Evolutionary conservation across 2,888 invertebrate species (phyloP).

Genomic region (Tipula confusa): DNA sequence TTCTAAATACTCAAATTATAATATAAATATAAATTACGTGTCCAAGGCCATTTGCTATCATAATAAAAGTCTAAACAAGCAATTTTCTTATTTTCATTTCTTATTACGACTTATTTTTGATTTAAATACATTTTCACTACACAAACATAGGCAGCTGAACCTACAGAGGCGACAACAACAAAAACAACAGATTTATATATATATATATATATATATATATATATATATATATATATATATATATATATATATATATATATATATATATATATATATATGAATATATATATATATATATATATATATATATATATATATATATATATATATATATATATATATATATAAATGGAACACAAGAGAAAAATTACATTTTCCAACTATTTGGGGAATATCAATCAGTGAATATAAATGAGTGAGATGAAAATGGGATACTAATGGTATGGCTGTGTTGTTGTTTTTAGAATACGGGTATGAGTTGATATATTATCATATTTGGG

Average conservation of each 20-base stretch:
- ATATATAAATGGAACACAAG: background rate
- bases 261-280: background rate
- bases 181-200: background rate
- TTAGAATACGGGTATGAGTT: background rate
- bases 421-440: background rate
- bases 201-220: background rate
- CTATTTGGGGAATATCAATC: constrained; percentile 25
- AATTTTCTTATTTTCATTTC: background rate
- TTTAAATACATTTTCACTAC: background rate
- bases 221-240: background rate
- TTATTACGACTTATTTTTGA: background rate
- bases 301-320: background rate
- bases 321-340: background rate
- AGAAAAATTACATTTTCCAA: background rate
- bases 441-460: background rate
- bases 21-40: too few relatives aligned
- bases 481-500: background rate
- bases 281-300: background rate
- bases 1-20: too few relatives aligned
- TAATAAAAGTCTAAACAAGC: background rate
- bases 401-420: constrained; percentile 25
- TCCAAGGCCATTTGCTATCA: background rate
- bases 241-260: background rate
- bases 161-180: background rate
- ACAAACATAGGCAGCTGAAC: background rate